phyloP scores from a whole-genome alignment of 2,888 invertebrate genomes.

The Halocaridina rubra region DNA sequence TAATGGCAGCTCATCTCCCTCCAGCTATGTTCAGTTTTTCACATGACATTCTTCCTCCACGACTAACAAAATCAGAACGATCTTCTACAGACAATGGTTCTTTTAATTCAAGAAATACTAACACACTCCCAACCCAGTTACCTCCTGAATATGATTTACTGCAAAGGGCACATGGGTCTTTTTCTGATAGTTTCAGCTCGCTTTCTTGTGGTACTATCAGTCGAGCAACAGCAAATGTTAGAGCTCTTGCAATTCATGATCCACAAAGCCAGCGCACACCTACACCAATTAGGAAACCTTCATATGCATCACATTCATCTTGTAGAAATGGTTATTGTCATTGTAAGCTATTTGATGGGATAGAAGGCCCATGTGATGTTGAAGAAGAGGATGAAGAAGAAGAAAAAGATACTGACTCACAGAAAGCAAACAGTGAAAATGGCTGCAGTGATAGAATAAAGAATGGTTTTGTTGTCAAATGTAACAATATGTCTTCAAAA shows the following conservation, averaged over 20 bases:
- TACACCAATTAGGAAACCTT: neutral
- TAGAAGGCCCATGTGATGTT: slow-evolving; percentile 40
- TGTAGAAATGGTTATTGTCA: slow-evolving; percentile 49
- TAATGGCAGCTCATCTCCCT: slow-evolving; percentile 50
- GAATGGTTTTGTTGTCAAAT: neutral
- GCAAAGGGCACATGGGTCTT: slow-evolving; percentile 44
- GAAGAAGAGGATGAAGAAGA: slow-evolving; percentile 31
- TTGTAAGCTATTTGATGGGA: slow-evolving; percentile 53
- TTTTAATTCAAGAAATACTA: slow-evolving; percentile 60
- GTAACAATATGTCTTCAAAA: neutral
- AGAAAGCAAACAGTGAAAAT: neutral
- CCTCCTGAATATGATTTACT: slow-evolving; percentile 37
- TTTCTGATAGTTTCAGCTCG: slow-evolving; percentile 56
- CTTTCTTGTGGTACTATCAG: slow-evolving; percentile 53
- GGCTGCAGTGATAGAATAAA: neutral
- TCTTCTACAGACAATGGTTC: slow-evolving; percentile 59
- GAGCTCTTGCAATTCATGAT: neutral
- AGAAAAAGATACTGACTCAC: neutral
- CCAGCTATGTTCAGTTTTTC: slow-evolving; percentile 56
- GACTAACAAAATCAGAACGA: slow-evolving; percentile 50
- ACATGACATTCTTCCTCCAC: slow-evolving; percentile 46
- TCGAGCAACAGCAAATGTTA: neutral
- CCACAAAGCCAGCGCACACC: slow-evolving; percentile 16
- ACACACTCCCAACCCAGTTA: slow-evolving; percentile 46
- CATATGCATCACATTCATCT: slow-evolving; percentile 27